Conservation (phyloP, 2,797 vertebrate genomes). For the Babyrousa celebensis region DNA sequence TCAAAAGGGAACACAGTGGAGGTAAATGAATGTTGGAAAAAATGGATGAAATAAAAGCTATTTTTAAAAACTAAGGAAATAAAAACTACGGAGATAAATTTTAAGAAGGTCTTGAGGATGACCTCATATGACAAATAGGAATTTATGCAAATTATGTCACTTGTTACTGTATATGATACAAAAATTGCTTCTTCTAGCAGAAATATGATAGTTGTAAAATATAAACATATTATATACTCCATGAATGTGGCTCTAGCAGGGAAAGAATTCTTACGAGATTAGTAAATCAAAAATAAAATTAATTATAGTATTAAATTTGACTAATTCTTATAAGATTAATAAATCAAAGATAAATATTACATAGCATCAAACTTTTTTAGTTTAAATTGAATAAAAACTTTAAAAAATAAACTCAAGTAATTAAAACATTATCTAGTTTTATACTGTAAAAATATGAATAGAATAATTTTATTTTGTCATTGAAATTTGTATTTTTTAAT, state of each 20-base stretch:
- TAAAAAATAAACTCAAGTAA: not conserved
- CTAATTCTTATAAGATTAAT: conserved; percentile 55
- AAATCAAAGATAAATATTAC: conserved; percentile 66
- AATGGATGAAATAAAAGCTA: conserved; percentile 13
- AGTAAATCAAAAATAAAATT: conserved; percentile 61
- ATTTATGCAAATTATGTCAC: conserved; percentile 50
- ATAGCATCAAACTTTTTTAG: not conserved
- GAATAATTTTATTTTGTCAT: conserved; percentile 60
- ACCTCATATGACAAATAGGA: conserved; percentile 10
- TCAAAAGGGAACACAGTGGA: conserved; percentile 57
- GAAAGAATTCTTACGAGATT: conserved; percentile 47
- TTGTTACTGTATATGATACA: conserved; percentile 52
- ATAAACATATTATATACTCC: not conserved
- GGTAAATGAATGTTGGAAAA: not conserved
- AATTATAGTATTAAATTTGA: conserved; percentile 6
- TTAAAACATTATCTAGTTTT: conserved; percentile 44
- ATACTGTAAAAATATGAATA: conserved; percentile 40
- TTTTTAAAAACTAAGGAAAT: conserved; percentile 54
- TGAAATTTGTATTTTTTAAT: conserved; percentile 62
- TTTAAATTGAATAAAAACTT: not conserved
- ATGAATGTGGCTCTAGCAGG: not conserved
- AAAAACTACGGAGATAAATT: conserved; percentile 49
- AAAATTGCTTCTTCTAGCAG: conserved; percentile 58
- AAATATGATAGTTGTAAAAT: conserved; percentile 39
- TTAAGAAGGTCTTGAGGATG: conserved; percentile 59